phyloP scores from a whole-genome alignment of 2,888 invertebrate species.

The Mantis religiosa region DNA sequence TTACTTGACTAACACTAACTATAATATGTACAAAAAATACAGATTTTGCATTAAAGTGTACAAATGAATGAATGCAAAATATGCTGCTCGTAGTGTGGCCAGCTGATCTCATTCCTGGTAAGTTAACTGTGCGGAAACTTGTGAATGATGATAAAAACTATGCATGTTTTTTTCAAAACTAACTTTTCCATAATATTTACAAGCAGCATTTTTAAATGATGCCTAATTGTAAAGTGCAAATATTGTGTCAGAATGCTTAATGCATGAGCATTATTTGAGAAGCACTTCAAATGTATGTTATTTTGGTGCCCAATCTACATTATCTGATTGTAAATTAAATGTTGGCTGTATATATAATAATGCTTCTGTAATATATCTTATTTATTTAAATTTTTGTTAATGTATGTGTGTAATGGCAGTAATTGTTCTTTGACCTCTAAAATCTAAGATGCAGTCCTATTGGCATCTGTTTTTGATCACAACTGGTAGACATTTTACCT shows the following conservation, averaged over 20 bases:
- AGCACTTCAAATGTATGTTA: neutral
- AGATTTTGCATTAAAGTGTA: neutral
- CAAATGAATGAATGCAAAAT: neutral
- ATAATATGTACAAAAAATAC: too few relatives aligned
- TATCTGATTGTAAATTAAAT: neutral
- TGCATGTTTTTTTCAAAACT: neutral
- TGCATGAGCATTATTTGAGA: constrained; percentile 2
- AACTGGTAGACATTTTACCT: neutral
- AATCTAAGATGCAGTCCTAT: too few relatives aligned
- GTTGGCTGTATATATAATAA: neutral
- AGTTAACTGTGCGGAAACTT: neutral
- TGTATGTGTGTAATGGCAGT: neutral
- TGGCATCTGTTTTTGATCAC: too few relatives aligned
- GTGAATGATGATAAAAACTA: neutral
- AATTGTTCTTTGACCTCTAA: too few relatives aligned
- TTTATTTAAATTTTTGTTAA: neutral
- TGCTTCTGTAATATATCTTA: neutral
- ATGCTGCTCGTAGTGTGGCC: neutral
- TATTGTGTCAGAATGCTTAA: neutral
- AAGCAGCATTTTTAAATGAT: neutral
- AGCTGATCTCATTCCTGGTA: neutral
- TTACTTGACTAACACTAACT: too few relatives aligned
- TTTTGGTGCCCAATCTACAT: neutral
- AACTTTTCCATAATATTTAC: neutral
- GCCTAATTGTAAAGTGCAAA: neutral